Base-by-base conservation (phyloP, 2,797 vertebrate species). In the Enteromius anoplus region DNA sequence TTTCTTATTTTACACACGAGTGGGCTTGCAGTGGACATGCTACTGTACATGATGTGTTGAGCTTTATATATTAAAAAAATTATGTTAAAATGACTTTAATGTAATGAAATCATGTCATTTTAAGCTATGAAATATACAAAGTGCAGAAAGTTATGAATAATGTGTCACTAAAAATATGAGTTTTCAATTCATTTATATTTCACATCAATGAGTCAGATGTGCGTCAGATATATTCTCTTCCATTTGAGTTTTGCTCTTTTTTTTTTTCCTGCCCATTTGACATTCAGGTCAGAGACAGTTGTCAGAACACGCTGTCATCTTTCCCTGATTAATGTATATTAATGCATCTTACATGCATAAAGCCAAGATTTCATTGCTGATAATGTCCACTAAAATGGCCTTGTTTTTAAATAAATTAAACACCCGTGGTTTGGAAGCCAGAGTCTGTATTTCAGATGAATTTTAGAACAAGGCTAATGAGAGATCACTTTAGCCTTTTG, bases 231-330 rank as follows among this genome's bases (percentile, higher is more conserved):
- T 69, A 91, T 72, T 85, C 86, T 80, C 85, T 53, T 79, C 89
- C 60, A 17, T 89, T 90, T 51, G 17, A 47, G 37, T 62, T 45
- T 45, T 45, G 42, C 40, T 17, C 6, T 51, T 72, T 10, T 37
- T 14, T 72, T 10, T 47, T 65, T 90, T 84, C n/a, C 21, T 58
- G 49, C 4, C 72, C 89, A 87, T 88, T 93, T 93, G 92, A 92
- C 91, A 93, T 94, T 94, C 93, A 92, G 93, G 93, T 93, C 89
- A 91, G 90, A 92, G 91, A 93, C 89, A 92, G 90, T 82, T 90
- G 89, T 91, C 89, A 91, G 91, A 91, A 91, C 89, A 88, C 84
- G 84, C 89, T 88, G 89, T 90, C 90, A 90, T 91, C 89, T 87
- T 84, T 73, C 85, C 84, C 40, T 75, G 75, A 91, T 92, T 93